Evolutionary conservation across 1,140 invertebrate genomes (phyloP).

Genomic region (Ooceraea biroi): DNA sequence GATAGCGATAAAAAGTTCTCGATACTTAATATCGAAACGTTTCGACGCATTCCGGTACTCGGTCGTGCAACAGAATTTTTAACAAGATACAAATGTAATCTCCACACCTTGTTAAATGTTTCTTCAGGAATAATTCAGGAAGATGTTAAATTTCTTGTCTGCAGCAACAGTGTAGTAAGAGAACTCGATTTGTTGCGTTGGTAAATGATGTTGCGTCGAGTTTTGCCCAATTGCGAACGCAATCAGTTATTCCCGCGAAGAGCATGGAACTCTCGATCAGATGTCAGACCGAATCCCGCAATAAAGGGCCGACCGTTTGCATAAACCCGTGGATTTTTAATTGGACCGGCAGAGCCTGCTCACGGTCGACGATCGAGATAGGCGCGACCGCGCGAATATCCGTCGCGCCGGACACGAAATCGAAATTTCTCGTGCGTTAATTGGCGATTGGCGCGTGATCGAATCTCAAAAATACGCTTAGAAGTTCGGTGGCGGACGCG

Average conservation of each 20-base stretch:
- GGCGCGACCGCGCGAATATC: slow-evolving; percentile 54
- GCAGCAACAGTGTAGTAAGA: slow-evolving; percentile 8
- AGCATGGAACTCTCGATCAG: slow-evolving; percentile 55
- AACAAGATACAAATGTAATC: background rate
- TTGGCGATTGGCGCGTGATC: slow-evolving; percentile 56
- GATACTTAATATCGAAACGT: background rate
- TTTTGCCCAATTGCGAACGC: slow-evolving; percentile 34
- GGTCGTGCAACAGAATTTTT: background rate
- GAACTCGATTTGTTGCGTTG: slow-evolving; percentile 26
- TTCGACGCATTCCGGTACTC: background rate
- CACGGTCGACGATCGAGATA: slow-evolving; percentile 66
- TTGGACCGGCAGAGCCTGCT: slow-evolving; percentile 65
- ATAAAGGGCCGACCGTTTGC: slow-evolving; percentile 70
- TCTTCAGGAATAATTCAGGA: background rate
- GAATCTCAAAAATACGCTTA: slow-evolving; percentile 61
- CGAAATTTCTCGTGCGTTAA: slow-evolving; percentile 63
- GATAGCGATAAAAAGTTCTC: background rate
- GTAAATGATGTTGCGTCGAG: background rate
- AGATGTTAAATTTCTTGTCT: background rate
- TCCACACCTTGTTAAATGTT: background rate
- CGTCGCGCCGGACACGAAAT: slow-evolving; percentile 35
- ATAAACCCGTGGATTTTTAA: slow-evolving; percentile 76
- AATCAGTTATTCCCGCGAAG: slow-evolving; percentile 63
- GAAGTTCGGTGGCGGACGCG: background rate
- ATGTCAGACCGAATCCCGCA: slow-evolving; percentile 11